Percentiles rank a stretch among this genome's conserved stretches.
These are phyloP conservation scores for Xenus cinereus DNA, from an alignment of 2,113 vertebrate species.

Conservation along the genomic window DNA sequence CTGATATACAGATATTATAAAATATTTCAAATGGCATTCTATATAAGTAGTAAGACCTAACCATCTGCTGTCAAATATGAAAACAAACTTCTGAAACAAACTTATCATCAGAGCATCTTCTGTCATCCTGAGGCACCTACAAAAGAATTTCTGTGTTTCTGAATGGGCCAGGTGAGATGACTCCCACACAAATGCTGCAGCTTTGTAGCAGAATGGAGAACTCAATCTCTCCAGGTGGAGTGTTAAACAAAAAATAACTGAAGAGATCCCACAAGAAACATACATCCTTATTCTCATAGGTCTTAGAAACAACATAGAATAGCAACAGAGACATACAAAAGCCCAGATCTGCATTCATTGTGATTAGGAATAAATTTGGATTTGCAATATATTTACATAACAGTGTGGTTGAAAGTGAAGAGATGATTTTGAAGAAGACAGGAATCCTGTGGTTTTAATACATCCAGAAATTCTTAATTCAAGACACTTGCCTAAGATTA, in stretches of 20 bases:
- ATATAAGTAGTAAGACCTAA: not conserved
- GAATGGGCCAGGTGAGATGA: not conserved
- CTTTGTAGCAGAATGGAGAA: not conserved
- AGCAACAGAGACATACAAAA: not conserved
- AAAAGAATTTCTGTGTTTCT: not conserved
- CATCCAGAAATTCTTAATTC: not conserved
- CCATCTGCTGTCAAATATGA: not conserved
- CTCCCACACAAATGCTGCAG: not conserved
- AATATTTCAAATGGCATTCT: not conserved
- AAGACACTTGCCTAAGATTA: not conserved
- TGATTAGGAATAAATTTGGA: not conserved
- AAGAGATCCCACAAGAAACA: not conserved
- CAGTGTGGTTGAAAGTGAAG: not conserved
- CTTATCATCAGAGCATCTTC: not conserved
- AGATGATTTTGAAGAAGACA: not conserved
- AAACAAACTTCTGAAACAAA: not conserved
- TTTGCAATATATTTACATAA: not conserved
- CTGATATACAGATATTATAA: not conserved
- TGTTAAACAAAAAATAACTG: not conserved
- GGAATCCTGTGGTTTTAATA: not conserved
- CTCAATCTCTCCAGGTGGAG: not conserved
- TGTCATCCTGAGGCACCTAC: not conserved
- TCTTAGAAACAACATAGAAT: not conserved
- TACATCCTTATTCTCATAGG: not conserved
- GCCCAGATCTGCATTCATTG: not conserved